Conservation (phyloP, 2,888 invertebrate species). For the Electrophaes corylata region DNA sequence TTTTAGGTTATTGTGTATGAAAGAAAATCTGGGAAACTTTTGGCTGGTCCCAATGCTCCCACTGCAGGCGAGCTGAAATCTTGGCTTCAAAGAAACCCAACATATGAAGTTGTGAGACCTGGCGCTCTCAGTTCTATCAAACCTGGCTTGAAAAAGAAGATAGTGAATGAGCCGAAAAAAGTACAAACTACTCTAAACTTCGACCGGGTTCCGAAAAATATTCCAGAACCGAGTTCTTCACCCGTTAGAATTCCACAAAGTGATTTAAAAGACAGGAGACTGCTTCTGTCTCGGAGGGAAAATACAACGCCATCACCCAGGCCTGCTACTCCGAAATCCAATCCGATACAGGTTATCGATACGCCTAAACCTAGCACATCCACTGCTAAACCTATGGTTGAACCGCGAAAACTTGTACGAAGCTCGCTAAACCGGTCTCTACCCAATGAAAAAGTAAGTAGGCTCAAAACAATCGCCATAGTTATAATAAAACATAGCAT, state of each 20-base stretch:
- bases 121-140: slow-evolving; percentile 80
- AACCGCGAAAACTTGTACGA: slow-evolving; percentile 61
- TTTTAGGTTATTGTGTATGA: slow-evolving; percentile 92
- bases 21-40: slow-evolving; percentile 89
- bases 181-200: slow-evolving; percentile 81
- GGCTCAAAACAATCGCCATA: not conserved
- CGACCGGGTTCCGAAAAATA: slow-evolving; percentile 67
- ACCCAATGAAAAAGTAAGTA: slow-evolving; percentile 67
- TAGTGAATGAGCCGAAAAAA: slow-evolving; percentile 55
- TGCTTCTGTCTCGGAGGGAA: slow-evolving; percentile 52
- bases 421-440: slow-evolving; percentile 55
- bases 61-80: slow-evolving; percentile 90
- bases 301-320: slow-evolving; percentile 51
- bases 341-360: slow-evolving; percentile 50
- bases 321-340: slow-evolving; percentile 47
- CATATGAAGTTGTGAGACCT: slow-evolving; percentile 92
- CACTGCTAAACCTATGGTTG: slow-evolving; percentile 50
- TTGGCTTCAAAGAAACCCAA: slow-evolving; percentile 94
- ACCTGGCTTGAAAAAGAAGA: slow-evolving; percentile 67
- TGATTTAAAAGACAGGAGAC: slow-evolving; percentile 54
- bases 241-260: slow-evolving; percentile 45
- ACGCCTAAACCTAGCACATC: slow-evolving; percentile 67
- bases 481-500: not conserved
- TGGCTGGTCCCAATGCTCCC: slow-evolving; percentile 93
- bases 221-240: slow-evolving; percentile 48